These are phyloP conservation scores for Drosophila parthenogenetica DNA, from an alignment of 2,888 invertebrate genomes.

Conservation along the genomic window DNA sequence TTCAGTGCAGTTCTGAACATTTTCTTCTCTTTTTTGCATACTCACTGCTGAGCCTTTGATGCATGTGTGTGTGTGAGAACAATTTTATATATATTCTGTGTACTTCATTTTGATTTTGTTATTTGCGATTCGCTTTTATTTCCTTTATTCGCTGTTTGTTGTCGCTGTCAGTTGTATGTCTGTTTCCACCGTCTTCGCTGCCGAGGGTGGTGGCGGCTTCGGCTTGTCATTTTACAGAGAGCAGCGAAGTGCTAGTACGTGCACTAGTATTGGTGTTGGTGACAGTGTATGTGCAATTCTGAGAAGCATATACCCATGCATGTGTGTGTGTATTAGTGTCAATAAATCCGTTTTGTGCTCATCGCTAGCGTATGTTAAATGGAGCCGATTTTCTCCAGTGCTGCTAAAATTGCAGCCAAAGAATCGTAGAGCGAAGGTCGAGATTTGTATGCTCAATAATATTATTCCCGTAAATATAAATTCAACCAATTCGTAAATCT, in stretches of 20 bases:
- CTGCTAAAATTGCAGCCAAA: conserved; percentile 29
- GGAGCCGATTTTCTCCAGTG: conserved; percentile 49
- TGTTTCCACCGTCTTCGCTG: conserved; percentile 55
- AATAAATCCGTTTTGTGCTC: conserved; percentile 55
- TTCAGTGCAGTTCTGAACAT: conserved; percentile 20
- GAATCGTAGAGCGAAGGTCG: conserved; percentile 42
- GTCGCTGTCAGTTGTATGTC: conserved; percentile 61
- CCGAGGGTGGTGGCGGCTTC: conserved; percentile 67
- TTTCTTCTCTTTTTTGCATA: conserved; percentile 27
- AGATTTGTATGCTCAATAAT: conserved; percentile 13
- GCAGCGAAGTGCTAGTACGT: conserved; percentile 15
- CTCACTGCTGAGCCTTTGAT: conserved; percentile 16
- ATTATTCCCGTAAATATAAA: conserved; percentile 24
- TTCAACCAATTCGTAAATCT: conserved; percentile 17
- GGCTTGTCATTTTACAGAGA: conserved; percentile 51
- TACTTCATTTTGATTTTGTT: conserved; percentile 69
- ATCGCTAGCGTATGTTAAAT: conserved; percentile 45
- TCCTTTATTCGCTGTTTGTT: conserved; percentile 75
- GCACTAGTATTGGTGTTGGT: conserved; percentile 1
- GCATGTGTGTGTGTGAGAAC: background rate
- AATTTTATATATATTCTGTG: conserved; percentile 23
- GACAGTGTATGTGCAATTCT: conserved; percentile 39
- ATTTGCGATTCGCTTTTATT: conserved; percentile 73
- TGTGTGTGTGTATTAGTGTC: conserved; percentile 34
- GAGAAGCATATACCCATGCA: conserved; percentile 18